These are phyloP conservation scores for Gallirallus australis DNA, from an alignment of 2,797 vertebrate species.

Conservation along the genomic window DNA sequence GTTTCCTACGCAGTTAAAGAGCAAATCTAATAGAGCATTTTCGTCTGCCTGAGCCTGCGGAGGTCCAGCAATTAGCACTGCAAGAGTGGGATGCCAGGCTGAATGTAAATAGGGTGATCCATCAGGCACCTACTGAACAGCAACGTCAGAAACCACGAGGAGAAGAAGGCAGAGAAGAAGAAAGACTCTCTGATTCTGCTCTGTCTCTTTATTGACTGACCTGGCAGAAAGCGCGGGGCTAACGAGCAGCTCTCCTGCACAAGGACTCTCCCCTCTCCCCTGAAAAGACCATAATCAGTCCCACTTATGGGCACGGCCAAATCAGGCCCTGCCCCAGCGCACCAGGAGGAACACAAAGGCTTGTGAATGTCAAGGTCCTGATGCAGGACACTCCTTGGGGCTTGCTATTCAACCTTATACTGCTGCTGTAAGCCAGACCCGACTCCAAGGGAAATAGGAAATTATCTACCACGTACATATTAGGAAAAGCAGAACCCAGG, in stretches of 20 bases:
- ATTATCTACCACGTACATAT: not conserved
- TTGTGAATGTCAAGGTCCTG: not conserved
- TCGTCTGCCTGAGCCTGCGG: not conserved
- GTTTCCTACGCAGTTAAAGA: not conserved
- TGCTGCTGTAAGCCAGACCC: not conserved
- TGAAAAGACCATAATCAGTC: accelerated
- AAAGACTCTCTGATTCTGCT: not conserved
- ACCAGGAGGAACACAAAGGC: not conserved
- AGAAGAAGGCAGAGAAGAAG: not conserved
- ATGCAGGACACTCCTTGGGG: not conserved
- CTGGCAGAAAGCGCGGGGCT: not conserved
- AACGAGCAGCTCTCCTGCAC: not conserved
- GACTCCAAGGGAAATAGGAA: not conserved
- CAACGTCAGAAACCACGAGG: accelerated
- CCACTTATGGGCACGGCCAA: not conserved
- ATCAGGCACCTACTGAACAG: not conserved
- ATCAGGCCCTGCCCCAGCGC: not conserved
- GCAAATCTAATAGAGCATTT: not conserved
- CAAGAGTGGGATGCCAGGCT: not conserved
- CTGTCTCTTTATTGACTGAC: not conserved
- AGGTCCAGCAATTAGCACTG: not conserved
- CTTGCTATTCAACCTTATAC: not conserved
- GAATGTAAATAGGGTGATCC: not conserved
- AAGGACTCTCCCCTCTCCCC: not conserved
- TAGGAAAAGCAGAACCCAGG: not conserved